Percentiles rank a stretch among this genome's conserved stretches.
phyloP scores from a whole-genome alignment of 2,888 invertebrate genomes.

The Noctua janthina region DNA sequence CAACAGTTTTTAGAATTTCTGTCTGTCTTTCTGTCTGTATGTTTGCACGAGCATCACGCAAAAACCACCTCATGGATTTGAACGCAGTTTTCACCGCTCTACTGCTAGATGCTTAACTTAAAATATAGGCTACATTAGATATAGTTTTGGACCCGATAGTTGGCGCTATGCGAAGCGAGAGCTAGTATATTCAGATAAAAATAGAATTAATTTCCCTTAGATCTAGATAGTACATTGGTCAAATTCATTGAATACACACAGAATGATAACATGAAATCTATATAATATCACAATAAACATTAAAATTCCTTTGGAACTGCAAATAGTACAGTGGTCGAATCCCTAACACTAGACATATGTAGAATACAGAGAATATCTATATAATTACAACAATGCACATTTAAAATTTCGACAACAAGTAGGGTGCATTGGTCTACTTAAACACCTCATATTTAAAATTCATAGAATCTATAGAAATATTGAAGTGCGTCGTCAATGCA shows the following conservation, averaged over 20 bases:
- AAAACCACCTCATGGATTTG: too few species aligned
- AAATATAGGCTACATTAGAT: too few species aligned
- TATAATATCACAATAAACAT: background rate
- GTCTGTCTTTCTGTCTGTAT: too few species aligned
- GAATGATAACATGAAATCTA: background rate
- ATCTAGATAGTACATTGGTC: background rate
- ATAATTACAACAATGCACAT: background rate
- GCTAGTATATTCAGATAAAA: background rate
- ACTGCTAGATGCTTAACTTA: too few species aligned
- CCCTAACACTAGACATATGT: background rate
- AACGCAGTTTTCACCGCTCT: too few species aligned
- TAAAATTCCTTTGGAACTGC: background rate
- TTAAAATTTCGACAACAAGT: background rate
- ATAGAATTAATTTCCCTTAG: background rate
- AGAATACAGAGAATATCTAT: background rate
- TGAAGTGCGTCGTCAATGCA: background rate
- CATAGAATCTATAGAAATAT: background rate
- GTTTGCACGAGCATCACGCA: too few species aligned
- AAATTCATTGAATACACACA: background rate
- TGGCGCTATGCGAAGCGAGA: too few species aligned
- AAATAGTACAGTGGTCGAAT: background rate
- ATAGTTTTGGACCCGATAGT: too few species aligned
- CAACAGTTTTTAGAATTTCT: too few species aligned
- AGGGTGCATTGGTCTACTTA: background rate
- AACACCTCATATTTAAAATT: background rate